phyloP scores from a whole-genome alignment of 2,888 invertebrate genomes.

The Hololepta plana region DNA sequence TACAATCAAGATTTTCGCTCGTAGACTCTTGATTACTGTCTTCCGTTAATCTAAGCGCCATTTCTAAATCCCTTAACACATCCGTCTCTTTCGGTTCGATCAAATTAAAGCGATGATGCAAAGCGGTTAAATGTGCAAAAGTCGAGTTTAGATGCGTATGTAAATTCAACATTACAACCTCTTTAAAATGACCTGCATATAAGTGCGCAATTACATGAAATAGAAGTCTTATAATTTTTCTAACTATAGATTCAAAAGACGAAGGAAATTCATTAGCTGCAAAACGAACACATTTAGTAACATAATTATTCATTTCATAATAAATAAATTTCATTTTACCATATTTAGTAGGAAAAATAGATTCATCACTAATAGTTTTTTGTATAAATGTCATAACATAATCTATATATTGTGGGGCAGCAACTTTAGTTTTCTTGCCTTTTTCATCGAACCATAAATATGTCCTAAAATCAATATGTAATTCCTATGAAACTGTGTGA shows the following conservation, averaged over 20 bases:
- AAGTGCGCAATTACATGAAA: conserved; percentile 97
- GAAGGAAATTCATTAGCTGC: conserved; percentile 85
- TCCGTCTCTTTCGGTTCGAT: conserved; percentile 94
- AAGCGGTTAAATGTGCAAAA: conserved; percentile 86
- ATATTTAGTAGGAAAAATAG: conserved; percentile 95
- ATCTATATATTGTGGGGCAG: conserved; percentile 96
- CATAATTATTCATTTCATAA: conserved; percentile 1
- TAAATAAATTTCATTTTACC: conserved; percentile 38
- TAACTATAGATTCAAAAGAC: conserved; percentile 85
- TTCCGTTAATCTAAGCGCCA: conserved; percentile 43
- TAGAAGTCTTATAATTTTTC: conserved; percentile 89
- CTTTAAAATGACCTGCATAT: conserved; percentile 94
- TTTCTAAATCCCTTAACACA: conserved; percentile 78
- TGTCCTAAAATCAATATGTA: conserved; percentile 41
- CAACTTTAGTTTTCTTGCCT: conserved; percentile 92
- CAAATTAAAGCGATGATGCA: conserved; percentile 72
- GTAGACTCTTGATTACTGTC: conserved; percentile 14
- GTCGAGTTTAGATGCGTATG: conserved; percentile 95
- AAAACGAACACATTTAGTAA: conserved; percentile 11
- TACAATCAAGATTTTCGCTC: too few species aligned
- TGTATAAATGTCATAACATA: conserved; percentile 98
- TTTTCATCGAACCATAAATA: conserved; percentile 98
- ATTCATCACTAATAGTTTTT: conserved; percentile 92
- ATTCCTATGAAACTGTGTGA: conserved; percentile 5
- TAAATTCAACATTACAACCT: conserved; percentile 81